A percentile compares a stretch with the other conserved stretches of the same genome.
phyloP scores from a whole-genome alignment of 2,113 vertebrate genomes.

The Chaetura pelagica region DNA sequence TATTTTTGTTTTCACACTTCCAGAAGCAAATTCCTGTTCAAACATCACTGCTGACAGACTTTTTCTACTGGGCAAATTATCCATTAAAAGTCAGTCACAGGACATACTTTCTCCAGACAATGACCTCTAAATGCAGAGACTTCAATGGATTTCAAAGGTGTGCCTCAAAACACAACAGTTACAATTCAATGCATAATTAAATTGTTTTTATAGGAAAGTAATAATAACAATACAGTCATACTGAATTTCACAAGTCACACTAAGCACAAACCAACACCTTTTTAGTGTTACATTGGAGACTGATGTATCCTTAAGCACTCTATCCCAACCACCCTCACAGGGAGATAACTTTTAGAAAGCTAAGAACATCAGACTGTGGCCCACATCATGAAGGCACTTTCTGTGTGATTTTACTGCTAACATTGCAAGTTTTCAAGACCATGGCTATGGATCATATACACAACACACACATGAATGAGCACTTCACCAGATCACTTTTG shows the following conservation, averaged over 20 bases:
- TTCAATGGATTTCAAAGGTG: neutral
- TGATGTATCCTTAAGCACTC: neutral
- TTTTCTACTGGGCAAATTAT: neutral
- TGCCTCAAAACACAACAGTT: neutral
- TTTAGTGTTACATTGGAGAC: neutral
- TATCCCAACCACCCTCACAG: neutral
- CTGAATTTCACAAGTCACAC: no score
- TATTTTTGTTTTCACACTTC: neutral
- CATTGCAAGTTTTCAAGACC: accelerated
- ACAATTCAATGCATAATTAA: neutral
- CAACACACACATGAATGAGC: neutral
- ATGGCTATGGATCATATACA: neutral
- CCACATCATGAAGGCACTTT: neutral
- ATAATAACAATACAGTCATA: neutral
- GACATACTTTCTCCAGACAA: neutral
- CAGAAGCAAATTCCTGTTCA: neutral
- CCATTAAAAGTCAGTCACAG: neutral
- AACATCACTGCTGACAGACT: neutral
- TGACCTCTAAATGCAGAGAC: neutral
- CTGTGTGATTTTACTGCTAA: neutral
- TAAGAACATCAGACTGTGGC: neutral
- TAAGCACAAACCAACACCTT: neutral
- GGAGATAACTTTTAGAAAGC: neutral
- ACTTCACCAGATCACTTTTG: neutral
- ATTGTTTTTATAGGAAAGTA: neutral